Evolutionary conservation across 2,113 vertebrate species (phyloP).

Genomic region (Pristiophorus japonicus): DNA sequence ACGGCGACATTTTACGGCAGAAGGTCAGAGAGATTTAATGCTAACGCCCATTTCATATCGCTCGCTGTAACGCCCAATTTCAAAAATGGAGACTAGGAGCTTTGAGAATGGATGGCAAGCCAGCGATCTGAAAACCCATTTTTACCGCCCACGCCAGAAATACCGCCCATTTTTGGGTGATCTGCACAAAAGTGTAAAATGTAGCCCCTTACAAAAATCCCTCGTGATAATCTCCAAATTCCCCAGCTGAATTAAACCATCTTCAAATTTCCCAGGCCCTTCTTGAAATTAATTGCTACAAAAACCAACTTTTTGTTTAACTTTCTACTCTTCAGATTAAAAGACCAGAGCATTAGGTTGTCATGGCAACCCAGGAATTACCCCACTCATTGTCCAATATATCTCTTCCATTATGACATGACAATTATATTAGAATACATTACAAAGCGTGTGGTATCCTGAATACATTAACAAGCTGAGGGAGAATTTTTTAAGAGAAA

Average conservation of each 20-base stretch:
- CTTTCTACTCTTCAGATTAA: background rate
- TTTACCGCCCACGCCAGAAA: too few relatives aligned
- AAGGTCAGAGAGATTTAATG: too few relatives aligned
- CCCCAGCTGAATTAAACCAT: background rate
- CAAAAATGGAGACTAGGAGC: too few relatives aligned
- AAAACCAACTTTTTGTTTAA: background rate
- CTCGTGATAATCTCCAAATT: background rate
- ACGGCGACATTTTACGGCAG: too few relatives aligned
- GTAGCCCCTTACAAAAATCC: background rate
- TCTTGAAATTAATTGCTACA: background rate
- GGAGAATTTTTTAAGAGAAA: background rate
- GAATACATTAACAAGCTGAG: background rate
- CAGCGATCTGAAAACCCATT: too few relatives aligned
- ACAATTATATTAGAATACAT: background rate
- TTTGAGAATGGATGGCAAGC: too few relatives aligned
- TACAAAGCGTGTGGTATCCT: background rate
- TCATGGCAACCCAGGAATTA: background rate
- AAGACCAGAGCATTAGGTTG: background rate
- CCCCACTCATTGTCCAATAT: background rate
- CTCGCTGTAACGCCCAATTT: too few relatives aligned
- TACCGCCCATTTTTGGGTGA: too few relatives aligned
- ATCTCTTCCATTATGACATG: background rate
- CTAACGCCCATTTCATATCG: too few relatives aligned
- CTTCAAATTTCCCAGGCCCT: background rate
- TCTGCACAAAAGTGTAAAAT: too few relatives aligned